These are phyloP conservation scores for Trypoxylon attenuatum DNA, from an alignment of 2,888 invertebrate genomes.

Conservation along the genomic window DNA sequence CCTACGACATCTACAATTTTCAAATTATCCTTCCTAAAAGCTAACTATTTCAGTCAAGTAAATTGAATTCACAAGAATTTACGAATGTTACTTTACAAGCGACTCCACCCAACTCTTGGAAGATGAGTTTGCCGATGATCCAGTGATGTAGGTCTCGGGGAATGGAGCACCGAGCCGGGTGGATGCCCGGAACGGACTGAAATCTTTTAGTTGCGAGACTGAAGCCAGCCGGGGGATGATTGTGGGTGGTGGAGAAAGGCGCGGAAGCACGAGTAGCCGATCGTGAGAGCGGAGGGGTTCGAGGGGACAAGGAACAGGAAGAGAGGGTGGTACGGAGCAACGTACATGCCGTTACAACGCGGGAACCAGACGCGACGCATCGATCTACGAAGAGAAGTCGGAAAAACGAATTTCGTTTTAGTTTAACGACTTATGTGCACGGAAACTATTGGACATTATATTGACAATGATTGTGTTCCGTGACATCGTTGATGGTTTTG, in stretches of 20 bases:
- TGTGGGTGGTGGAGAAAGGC: conserved; percentile 7
- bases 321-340: conserved; percentile 64
- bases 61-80: no score
- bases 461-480: conserved; percentile 47
- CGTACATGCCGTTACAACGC: conserved; percentile 62
- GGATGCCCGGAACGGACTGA: conserved; percentile 57
- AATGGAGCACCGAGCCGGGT: conserved; percentile 32
- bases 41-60: no score
- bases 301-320: conserved; percentile 50
- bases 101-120: no score
- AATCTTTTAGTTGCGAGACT: conserved; percentile 33
- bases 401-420: conserved; percentile 53
- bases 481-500: conserved; percentile 2
- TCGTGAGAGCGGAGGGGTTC: conserved; percentile 2
- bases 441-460: conserved; percentile 52
- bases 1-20: no score
- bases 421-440: conserved; percentile 61
- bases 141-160: background rate
- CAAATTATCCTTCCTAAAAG: no score
- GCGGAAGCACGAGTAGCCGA: conserved; percentile 13
- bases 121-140: background rate
- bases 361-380: conserved; percentile 65
- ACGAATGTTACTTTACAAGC: no score
- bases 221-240: conserved; percentile 41
- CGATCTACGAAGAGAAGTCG: conserved; percentile 60